Conservation (phyloP, 92 coral and sea anemone genomes). For the Porites lobata region DNA sequence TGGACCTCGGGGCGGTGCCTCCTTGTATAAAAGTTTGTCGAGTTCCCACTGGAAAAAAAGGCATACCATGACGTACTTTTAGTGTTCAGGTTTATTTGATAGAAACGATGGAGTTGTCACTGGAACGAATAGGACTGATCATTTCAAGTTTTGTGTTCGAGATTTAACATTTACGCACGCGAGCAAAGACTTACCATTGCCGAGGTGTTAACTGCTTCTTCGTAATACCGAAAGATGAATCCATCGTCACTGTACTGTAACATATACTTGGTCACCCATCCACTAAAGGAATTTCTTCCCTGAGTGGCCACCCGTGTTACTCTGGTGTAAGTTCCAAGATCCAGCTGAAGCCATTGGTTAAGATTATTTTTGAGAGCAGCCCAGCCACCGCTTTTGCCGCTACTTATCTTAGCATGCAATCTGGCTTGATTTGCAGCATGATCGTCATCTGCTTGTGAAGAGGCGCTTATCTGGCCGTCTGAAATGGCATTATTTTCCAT, state of each 20-base stretch:
- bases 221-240: neutral
- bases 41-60: no score
- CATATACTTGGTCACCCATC: neutral
- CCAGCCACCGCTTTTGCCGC: constrained; percentile 15
- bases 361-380: constrained; percentile 11
- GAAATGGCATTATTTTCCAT: constrained; percentile 17
- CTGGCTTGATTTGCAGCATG: constrained; percentile 14
- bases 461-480: constrained; percentile 7
- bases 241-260: constrained; percentile 27
- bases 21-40: no score
- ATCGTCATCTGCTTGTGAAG: constrained; percentile 23
- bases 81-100: no score
- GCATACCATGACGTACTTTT: no score
- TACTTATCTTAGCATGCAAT: neutral
- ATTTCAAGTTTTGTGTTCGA: no score
- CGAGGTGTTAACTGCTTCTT: constrained; percentile 1
- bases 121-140: no score
- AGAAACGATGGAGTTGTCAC: no score
- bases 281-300: constrained; percentile 6
- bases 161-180: no score
- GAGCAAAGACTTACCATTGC: neutral
- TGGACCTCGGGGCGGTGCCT: no score
- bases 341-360: constrained; percentile 30
- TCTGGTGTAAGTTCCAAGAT: constrained; percentile 1
- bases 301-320: constrained; percentile 6